Percentiles rank a stretch among this genome's conserved stretches.
phyloP scores from a whole-genome alignment of 2,888 invertebrate species.

The Monochamus alternatus region DNA sequence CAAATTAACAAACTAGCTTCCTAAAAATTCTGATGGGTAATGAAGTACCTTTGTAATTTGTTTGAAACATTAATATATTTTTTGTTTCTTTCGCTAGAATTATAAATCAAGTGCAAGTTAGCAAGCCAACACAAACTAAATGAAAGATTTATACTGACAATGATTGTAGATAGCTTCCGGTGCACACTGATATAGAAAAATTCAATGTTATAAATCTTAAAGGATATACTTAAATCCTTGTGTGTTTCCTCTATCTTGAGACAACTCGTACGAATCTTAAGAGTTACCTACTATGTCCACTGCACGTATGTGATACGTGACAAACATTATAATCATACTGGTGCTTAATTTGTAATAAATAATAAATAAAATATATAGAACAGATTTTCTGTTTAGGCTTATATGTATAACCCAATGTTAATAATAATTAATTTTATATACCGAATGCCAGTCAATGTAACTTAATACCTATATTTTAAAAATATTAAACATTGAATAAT shows the following conservation, averaged over 20 bases:
- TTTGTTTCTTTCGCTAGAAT: background rate
- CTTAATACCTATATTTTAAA: no score
- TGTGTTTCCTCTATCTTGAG: background rate
- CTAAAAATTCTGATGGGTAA: no score
- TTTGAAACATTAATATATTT: background rate
- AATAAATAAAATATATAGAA: no score
- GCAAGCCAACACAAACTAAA: constrained; percentile 7
- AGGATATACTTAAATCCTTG: constrained; percentile 11
- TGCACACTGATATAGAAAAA: constrained; percentile 4
- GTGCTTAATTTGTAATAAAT: no score
- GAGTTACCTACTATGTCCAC: background rate
- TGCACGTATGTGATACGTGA: background rate
- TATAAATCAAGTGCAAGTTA: constrained; percentile 2
- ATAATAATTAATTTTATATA: no score
- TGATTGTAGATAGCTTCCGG: background rate
- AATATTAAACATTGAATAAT: no score
- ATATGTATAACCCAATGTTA: no score
- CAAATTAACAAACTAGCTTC: no score
- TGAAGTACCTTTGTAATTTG: no score
- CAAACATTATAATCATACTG: background rate
- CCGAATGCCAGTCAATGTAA: no score
- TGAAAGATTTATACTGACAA: constrained; percentile 7
- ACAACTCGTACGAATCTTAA: background rate
- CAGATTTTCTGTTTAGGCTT: no score
- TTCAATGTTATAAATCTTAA: constrained; percentile 7